Evolutionary conservation across 2,888 invertebrate species (phyloP).

Genomic region (Eristalis intricaria): DNA sequence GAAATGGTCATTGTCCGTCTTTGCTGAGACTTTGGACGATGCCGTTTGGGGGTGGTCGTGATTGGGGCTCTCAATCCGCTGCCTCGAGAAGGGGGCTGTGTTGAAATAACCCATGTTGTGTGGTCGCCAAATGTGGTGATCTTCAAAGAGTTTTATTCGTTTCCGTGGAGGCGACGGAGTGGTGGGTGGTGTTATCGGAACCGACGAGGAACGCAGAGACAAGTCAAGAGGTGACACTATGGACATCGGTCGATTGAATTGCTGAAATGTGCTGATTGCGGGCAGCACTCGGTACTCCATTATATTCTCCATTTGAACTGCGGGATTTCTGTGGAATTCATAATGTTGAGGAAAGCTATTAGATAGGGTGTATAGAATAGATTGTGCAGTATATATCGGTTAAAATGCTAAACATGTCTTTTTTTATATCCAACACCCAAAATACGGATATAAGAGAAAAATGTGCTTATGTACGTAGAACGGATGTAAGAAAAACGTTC

Average conservation of each 20-base stretch:
- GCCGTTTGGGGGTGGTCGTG: slow-evolving; percentile 31
- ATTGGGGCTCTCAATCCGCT: slow-evolving; percentile 46
- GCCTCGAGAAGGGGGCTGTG: slow-evolving; percentile 47
- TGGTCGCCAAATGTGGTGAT: slow-evolving; percentile 79
- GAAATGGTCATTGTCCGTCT: slow-evolving; percentile 74
- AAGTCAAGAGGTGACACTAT: slow-evolving; percentile 80
- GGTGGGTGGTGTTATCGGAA: slow-evolving; percentile 81
- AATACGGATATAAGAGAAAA: no score
- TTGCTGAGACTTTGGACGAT: not conserved
- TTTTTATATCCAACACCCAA: no score
- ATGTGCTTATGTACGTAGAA: no score
- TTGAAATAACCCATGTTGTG: slow-evolving; percentile 74
- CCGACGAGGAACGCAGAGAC: slow-evolving; percentile 78
- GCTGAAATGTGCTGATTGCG: slow-evolving; percentile 80
- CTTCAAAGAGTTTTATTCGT: slow-evolving; percentile 77
- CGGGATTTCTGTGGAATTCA: not conserved
- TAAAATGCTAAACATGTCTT: no score
- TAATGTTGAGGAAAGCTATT: not conserved
- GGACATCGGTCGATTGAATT: slow-evolving; percentile 77
- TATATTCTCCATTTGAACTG: slow-evolving; percentile 72
- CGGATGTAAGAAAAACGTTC: no score
- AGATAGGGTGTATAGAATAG: no score
- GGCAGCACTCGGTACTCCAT: slow-evolving; percentile 78
- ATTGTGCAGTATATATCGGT: no score
- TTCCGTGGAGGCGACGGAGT: slow-evolving; percentile 81